A percentile compares a stretch with the other conserved stretches of the same genome.
Evolutionary conservation across 2,113 vertebrate species (phyloP).

Genomic region (Trogon surrucura): DNA sequence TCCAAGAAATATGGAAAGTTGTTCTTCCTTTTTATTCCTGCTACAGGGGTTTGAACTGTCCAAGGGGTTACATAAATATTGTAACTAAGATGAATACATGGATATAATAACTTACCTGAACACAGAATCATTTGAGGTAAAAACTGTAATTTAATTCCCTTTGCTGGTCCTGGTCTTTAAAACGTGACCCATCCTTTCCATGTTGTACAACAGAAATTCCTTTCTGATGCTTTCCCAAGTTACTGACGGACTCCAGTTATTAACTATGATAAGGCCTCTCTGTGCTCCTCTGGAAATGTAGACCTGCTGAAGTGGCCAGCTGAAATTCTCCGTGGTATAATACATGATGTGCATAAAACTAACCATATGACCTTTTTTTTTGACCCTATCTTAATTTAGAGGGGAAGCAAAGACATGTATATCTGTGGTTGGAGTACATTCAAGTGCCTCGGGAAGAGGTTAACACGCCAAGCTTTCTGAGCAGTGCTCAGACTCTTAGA

Average conservation of each 20-base stretch:
- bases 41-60: not conserved
- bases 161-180: not conserved
- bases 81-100: not conserved
- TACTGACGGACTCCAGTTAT: not conserved
- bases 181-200: not conserved
- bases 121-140: not conserved
- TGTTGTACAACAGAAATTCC: not conserved
- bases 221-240: not conserved
- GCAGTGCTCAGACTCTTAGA: not conserved
- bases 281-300: not conserved
- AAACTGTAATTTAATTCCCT: not conserved
- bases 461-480: not conserved
- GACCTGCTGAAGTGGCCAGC: not conserved
- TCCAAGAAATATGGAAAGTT: not conserved
- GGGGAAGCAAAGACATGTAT: not conserved
- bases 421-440: not conserved
- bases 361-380: not conserved
- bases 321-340: not conserved
- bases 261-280: not conserved
- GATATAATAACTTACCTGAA: not conserved
- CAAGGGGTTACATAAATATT: not conserved
- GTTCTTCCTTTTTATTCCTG: not conserved
- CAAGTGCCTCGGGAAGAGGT: not conserved
- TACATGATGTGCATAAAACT: not conserved
- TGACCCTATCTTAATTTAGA: not conserved